Conservation (phyloP, 1,140 invertebrate genomes). For the Holcopasites calliopsidis region DNA sequence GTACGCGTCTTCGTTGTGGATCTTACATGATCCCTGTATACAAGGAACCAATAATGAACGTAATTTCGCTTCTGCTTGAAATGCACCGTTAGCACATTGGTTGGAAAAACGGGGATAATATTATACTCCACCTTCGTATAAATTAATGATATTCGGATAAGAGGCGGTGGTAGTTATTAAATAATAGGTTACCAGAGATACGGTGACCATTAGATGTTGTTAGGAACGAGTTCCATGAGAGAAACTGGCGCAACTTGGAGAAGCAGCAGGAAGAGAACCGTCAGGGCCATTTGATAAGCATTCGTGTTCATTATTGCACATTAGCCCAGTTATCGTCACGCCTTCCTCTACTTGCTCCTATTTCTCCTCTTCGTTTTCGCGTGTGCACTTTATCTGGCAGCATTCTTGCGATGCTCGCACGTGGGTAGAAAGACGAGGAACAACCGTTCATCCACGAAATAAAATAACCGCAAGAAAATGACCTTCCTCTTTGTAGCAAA, state of each 20-base stretch:
- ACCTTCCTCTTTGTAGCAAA: neutral
- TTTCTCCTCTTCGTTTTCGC: slow-evolving; percentile 28
- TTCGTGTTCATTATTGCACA: slow-evolving; percentile 64
- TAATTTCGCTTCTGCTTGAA: slow-evolving; percentile 36
- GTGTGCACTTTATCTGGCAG: slow-evolving; percentile 24
- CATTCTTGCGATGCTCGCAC: neutral
- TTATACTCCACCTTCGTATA: too few species aligned
- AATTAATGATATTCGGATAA: neutral
- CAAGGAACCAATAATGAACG: slow-evolving; percentile 61
- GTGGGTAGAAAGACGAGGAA: neutral
- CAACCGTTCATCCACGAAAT: neutral
- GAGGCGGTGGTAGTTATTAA: slow-evolving; percentile 13
- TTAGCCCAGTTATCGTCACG: slow-evolving; percentile 66
- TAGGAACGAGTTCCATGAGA: slow-evolving; percentile 52
- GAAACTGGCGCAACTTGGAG: slow-evolving; percentile 44
- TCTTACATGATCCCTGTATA: slow-evolving; percentile 45
- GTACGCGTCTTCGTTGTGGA: slow-evolving; percentile 29
- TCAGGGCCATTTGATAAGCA: slow-evolving; percentile 68
- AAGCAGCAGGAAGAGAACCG: slow-evolving; percentile 63
- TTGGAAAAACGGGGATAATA: too few species aligned
- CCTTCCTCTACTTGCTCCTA: slow-evolving; percentile 44
- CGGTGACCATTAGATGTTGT: slow-evolving; percentile 41
- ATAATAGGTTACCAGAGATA: slow-evolving; percentile 25
- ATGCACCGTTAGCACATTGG: too few species aligned
- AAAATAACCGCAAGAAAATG: neutral